Base-by-base conservation (phyloP, 2,797 vertebrate species). In the Acropternis orthonyx region DNA sequence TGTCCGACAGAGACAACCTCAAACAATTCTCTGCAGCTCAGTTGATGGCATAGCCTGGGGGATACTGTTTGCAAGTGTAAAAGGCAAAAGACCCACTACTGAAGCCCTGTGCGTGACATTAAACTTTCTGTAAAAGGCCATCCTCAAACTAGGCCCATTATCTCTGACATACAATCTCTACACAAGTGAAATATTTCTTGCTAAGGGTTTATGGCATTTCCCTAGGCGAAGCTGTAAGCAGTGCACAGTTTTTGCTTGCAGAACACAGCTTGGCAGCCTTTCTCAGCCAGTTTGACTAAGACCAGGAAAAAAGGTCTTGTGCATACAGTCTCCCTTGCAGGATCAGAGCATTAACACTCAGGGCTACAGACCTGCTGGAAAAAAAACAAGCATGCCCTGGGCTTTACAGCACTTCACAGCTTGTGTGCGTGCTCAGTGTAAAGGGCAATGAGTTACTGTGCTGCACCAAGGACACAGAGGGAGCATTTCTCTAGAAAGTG, bases 81-180 rank as follows among this genome's bases (percentile, higher is more conserved):
- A 96, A 93, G 85, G 52, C 73, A 92, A 54, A 91, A 92, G 66
- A 51, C 62, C 66, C 85, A 90, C 94, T 79, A 85, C 43, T 55
- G 82, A 34, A 79, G 69, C 87, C 24, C 82, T 59, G 36, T n/a
- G 41, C 59, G 58, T 39, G 71, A 73, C 86, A 96, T 93, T 95
- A 93, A 94, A 92, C 87, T 94, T 93, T 95, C 89, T 84, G 79
- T 73, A 91, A 97, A 97, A 97, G 93, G 95, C 89, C 96, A 95
- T 84, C 69, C 51, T 96, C 89, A 89, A 73, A 89, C 84, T 86
- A 91, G 15, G 26, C 48, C 92, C 73, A 93, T 96, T 96, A 95
- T 92, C 73, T 88, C 82, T 93, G 95, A 90, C 91, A 88, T 36
- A 81, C 76, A 91, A 69, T 86, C 85, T 91, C 63, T 77, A 90